Conservation (phyloP, 2,113 vertebrate species). For the Oreochromis aureus region DNA sequence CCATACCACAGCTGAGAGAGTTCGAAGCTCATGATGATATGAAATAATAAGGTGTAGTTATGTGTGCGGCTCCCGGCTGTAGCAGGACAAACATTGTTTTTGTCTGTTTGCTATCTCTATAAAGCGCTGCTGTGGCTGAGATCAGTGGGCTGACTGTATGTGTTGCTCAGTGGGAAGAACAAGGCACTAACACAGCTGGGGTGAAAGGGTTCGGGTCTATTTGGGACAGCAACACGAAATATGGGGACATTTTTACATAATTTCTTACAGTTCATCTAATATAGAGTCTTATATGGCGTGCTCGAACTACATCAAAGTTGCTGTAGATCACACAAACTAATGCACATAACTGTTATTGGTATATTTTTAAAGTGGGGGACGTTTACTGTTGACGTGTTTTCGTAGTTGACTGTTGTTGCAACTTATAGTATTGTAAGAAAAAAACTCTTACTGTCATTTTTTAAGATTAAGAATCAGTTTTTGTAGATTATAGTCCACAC, state of each 20-base stretch:
- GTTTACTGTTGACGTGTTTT: neutral
- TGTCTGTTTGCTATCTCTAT: slow-evolving; percentile 34
- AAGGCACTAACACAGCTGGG: slow-evolving; percentile 37
- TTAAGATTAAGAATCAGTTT: neutral
- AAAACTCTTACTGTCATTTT: neutral
- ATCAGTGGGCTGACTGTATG: slow-evolving; percentile 43
- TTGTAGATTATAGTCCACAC: neutral
- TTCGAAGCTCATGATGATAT: slow-evolving; percentile 39
- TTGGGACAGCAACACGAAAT: slow-evolving; percentile 29
- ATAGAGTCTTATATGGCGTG: neutral
- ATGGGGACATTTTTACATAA: slow-evolving; percentile 33
- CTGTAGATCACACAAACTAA: neutral
- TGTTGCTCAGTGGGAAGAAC: slow-evolving; percentile 54
- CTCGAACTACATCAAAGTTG: neutral
- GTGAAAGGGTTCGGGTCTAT: slow-evolving; percentile 29
- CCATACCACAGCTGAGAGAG: slow-evolving; percentile 42
- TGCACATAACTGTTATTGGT: neutral
- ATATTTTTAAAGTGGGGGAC: neutral
- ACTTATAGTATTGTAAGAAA: neutral
- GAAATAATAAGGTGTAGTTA: slow-evolving; percentile 60
- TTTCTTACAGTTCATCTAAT: neutral
- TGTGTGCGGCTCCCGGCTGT: slow-evolving; percentile 32
- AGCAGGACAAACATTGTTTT: slow-evolving; percentile 51
- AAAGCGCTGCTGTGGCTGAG: slow-evolving; percentile 23
- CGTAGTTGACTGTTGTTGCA: neutral